Base-by-base conservation (phyloP, 1,140 invertebrate genomes). In the Oryzaephilus surinamensis region DNA sequence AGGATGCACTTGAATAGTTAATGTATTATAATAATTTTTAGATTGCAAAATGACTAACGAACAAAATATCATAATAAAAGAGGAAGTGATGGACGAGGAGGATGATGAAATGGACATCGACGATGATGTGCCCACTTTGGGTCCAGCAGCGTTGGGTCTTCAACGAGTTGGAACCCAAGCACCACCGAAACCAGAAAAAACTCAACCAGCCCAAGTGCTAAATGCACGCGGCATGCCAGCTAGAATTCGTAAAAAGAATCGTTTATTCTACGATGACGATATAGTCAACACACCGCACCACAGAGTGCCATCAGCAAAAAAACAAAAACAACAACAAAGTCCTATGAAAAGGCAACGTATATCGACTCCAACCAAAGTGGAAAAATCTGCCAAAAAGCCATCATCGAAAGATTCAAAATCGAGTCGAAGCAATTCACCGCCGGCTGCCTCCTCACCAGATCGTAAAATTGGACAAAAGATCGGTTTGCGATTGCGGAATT, bases 251-350 rank as follows among this genome's bases (percentile, higher is more conserved):
- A 94, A 93, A 62, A 87, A 87, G 55, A 95, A 94, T 62, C 77
- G 77, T 54, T 69, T 91, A 29, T 92, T 93, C 62, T 92, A 81
- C 65, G 89, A 93, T 66, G 88, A 94, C 65, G 84, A 92, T 57
- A 77, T 91, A 54, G 81, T 92, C 23, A 91, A 85, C 63, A 80
- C 78, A 54, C 75, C 72, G 40, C 81, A 81, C 49, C 74, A 77
- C 27, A 67, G 77, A 38, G 68, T 74, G 38, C 76, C 78, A 6
- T 77, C 77, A 35, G 69, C 71, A 11, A 72, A 77, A 45, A 68
- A 66, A 50, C 61, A 67, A 32, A 79, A 74, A 58, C 23, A 24
- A 24, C 11, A 8, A 24, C 53, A 63, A 29, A 56, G 65, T 3
- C 65, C 70, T 50, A 55, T 57, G 15, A 57, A 68, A 32, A 66